A percentile compares a stretch with the other conserved stretches of the same genome.
These are phyloP conservation scores for Cosmorhoe ocellata DNA, from an alignment of 2,888 invertebrate species.

Conservation along the genomic window DNA sequence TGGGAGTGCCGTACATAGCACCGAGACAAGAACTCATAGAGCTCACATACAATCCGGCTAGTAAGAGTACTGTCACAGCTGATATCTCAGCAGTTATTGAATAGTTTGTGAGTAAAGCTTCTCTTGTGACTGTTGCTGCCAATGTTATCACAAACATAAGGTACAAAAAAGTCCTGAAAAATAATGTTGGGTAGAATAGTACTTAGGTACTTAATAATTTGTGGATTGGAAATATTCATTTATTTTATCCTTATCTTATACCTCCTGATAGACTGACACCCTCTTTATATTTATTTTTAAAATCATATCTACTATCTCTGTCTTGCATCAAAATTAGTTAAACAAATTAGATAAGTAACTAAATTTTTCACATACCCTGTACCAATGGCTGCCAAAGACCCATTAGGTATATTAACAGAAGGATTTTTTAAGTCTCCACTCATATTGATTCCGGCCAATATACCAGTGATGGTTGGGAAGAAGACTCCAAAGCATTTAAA, in stretches of 20 bases:
- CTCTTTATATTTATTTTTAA: too few relatives aligned
- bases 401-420: slow-evolving; percentile 95
- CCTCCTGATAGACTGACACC: too few relatives aligned
- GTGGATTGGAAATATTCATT: too few relatives aligned
- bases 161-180: slow-evolving; percentile 90
- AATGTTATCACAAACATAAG: slow-evolving; percentile 94
- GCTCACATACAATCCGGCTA: slow-evolving; percentile 97
- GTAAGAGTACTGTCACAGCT: slow-evolving; percentile 89
- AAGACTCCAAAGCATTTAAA: slow-evolving; percentile 98
- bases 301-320: too few relatives aligned
- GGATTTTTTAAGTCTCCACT: slow-evolving; percentile 97
- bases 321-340: too few relatives aligned
- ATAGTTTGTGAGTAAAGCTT: slow-evolving; percentile 88
- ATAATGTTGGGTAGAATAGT: background rate
- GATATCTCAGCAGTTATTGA: slow-evolving; percentile 97
- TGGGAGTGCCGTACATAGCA: slow-evolving; percentile 97
- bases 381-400: slow-evolving; percentile 95
- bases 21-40: slow-evolving; percentile 98
- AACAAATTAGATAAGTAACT: too few relatives aligned
- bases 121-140: slow-evolving; percentile 92
- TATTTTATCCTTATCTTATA: too few relatives aligned
- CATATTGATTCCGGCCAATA: slow-evolving; percentile 99
- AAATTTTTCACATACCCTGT: slow-evolving; percentile 85
- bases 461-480: slow-evolving; percentile 98
- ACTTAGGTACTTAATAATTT: background rate